A percentile compares a stretch with the other conserved stretches of the same genome.
phyloP scores from a whole-genome alignment of 2,797 vertebrate genomes.

The Chaetophractus vellerosus region DNA sequence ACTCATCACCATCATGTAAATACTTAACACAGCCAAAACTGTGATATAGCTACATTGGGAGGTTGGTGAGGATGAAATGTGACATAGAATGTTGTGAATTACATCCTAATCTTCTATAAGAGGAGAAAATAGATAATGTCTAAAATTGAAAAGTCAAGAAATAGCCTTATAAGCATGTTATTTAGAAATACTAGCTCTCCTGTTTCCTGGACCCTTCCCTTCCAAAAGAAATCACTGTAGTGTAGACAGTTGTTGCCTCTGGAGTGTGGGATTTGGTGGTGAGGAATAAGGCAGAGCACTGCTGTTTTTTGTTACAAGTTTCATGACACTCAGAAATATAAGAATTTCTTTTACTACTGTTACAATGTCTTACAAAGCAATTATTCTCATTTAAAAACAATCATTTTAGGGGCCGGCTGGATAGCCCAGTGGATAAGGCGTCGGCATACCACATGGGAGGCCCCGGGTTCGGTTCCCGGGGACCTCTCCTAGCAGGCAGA shows the following conservation, averaged over 20 bases:
- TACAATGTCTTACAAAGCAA: constrained; percentile 18
- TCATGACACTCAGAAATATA: neutral
- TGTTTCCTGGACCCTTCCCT: neutral
- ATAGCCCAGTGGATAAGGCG: too few species aligned
- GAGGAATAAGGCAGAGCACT: neutral
- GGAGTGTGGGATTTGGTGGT: neutral
- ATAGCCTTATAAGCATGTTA: constrained; percentile 33
- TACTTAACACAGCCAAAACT: constrained; percentile 28
- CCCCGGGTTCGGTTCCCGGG: too few species aligned
- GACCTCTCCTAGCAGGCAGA: too few species aligned
- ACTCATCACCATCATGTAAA: neutral
- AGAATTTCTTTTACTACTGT: constrained; percentile 47
- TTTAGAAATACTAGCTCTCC: constrained; percentile 23
- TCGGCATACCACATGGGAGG: too few species aligned
- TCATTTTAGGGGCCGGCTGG: neutral
- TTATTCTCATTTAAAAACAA: constrained; percentile 68
- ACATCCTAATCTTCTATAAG: neutral
- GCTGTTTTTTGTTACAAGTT: neutral
- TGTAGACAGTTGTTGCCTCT: neutral
- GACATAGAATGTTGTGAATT: neutral
- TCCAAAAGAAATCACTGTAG: neutral
- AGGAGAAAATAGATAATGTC: neutral
- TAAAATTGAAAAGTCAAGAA: constrained; percentile 47
- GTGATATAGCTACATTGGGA: neutral
- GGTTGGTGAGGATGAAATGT: neutral